These are phyloP conservation scores for Lanius ludovicianus DNA, from an alignment of 2,113 vertebrate genomes.

Conservation along the genomic window DNA sequence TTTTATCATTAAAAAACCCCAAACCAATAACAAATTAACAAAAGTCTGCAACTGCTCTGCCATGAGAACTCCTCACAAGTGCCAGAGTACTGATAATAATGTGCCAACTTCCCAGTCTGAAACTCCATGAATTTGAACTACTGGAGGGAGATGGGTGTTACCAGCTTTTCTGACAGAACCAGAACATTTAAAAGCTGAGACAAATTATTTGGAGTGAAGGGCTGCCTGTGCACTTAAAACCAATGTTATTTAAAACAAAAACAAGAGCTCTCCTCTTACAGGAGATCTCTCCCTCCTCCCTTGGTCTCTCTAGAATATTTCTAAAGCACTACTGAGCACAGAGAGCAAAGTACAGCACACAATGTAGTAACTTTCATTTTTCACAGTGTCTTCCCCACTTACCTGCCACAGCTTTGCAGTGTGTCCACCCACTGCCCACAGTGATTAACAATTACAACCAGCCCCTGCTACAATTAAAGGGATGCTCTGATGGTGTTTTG, in stretches of 20 bases:
- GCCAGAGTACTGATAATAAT: accelerated
- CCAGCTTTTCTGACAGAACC: not conserved
- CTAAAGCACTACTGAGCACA: not conserved
- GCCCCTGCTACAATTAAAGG: not conserved
- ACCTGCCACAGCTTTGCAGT: not conserved
- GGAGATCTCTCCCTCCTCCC: not conserved
- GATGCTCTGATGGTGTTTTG: not conserved
- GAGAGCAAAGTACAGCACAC: not conserved
- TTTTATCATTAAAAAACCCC: not conserved
- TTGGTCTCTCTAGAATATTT: not conserved
- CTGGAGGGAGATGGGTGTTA: not conserved
- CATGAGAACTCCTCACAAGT: not conserved
- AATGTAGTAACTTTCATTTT: accelerated
- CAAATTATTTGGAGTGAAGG: not conserved
- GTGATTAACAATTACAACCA: not conserved
- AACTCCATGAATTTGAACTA: not conserved
- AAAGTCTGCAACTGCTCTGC: not conserved
- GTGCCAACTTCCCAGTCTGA: not conserved
- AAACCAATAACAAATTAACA: not conserved
- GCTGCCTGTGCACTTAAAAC: not conserved
- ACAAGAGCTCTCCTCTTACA: not conserved
- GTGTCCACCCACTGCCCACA: accelerated
- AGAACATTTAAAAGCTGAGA: not conserved
- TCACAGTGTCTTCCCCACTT: not conserved
- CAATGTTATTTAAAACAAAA: not conserved